Base-by-base conservation (phyloP, 2,797 vertebrate genomes). In the Dendrocincla fuliginosa region DNA sequence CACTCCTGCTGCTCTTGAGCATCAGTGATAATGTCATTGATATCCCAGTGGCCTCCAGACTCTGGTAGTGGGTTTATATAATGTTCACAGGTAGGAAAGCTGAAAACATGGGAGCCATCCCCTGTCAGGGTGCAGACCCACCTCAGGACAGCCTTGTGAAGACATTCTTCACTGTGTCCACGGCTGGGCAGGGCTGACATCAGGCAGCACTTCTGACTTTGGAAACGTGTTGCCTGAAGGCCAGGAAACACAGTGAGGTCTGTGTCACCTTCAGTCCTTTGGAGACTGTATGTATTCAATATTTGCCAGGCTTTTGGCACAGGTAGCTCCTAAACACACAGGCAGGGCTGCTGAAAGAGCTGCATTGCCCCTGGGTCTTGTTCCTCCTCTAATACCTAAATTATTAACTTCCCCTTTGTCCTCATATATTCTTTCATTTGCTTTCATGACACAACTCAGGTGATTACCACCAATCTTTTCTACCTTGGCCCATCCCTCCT, bases 341-440 rank as follows among this genome's bases (percentile, higher is more conserved):
- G 7, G 9, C 28, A 84, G n/a, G 39, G 30, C 42, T 77, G 24
- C n/a, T 77, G 50, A 80, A 94, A 83, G 75, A 83, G 39, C 37
- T 49, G 32, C 2, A 1, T 18, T 87, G 83, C 78, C 90, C 13
- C 42, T 74, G 57, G 78, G 60, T 71, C 25, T 25, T 82, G 33
- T 61, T 95, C 59, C 69, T 75, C 42, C 41, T 46, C 53, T 61
- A 64, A 49, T 10, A 32, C 6, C 60, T 89, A 20, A 79, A 93
- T 90, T 70, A 81, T 95, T 82, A 8, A 79, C 33, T 59, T 57
- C 35, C 13, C 8, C 16, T 95, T 96, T 95, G 61, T 96, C 28
- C 6, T 69, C 18, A 32, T 16, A 15, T 50, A 46, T 82, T 85
- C 11, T 46, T 74, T 87, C 28, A 16, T 22, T 16, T 47, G 5